Conservation (phyloP, 2,113 vertebrate species). For the Zeus faber region DNA sequence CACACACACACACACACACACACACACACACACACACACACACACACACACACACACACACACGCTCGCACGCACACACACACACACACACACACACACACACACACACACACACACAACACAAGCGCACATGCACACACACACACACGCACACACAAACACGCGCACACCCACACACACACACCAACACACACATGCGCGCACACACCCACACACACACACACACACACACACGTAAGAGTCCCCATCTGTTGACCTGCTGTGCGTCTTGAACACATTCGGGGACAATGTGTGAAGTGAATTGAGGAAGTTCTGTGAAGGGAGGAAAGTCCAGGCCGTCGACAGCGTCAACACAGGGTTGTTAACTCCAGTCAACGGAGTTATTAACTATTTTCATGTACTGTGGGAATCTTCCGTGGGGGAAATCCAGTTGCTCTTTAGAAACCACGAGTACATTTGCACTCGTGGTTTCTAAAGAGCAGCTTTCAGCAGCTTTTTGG, state of each 20-base stretch:
- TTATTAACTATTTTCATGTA: too few relatives aligned
- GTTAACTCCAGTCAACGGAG: too few relatives aligned
- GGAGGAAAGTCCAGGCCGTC: too few relatives aligned
- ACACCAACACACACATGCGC: not conserved
- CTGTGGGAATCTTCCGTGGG: too few relatives aligned
- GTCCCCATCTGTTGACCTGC: not conserved
- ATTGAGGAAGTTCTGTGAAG: conserved; percentile 21
- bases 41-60: not conserved
- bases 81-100: conserved; percentile 2
- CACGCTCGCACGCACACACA: not conserved
- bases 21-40: not conserved
- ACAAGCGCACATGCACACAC: not conserved
- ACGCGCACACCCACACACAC: not conserved
- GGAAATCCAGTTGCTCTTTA: too few relatives aligned
- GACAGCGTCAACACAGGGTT: too few relatives aligned
- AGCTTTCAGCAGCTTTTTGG: too few relatives aligned
- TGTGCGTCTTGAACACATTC: not conserved
- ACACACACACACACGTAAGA: not conserved
- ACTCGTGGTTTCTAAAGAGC: too few relatives aligned
- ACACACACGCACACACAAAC: not conserved
- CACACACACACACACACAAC: not conserved
- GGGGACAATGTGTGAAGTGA: conserved; percentile 16
- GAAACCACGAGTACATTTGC: too few relatives aligned
- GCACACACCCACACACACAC: not conserved
- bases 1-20: not conserved